Evolutionary conservation across 2,797 vertebrate species (phyloP), one percentile per base, ranked within the genome.

Genomic region (Denticeps clupeoides): DNA sequence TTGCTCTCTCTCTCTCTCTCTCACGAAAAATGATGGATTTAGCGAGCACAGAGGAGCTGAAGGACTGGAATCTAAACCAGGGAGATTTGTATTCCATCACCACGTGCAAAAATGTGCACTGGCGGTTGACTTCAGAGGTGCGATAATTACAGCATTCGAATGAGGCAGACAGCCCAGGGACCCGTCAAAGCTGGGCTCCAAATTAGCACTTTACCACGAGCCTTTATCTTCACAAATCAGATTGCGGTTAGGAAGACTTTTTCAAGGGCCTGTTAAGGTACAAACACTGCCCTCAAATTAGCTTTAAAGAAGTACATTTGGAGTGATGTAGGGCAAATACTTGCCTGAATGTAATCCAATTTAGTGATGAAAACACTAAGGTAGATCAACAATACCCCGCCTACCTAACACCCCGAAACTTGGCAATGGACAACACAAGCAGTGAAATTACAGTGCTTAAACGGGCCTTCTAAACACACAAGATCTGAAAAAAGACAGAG

Each of bases 21-120:
- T 41, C 26, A 11, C 19, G 27, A 51, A 63, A 67, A 63, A 68
- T 58, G 47, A 63, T 56, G 53, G 41, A 63, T 62, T 62, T 63
- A 47, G 49, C 23, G 26, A 51, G 48, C 32, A 48, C 38, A 51
- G 4, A 45, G 32, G 23, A 28, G 48, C 48, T 28, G 31, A 50
- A 53, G 46, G 24, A 47, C 52, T 55, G 49, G 44, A 61, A 56
- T 56, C 27, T 23, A 38, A 58, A 49, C 40, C 3, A 4, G 25
- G 48, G 32, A 53, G 48, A 61, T 59, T 49, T 55, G 53, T 68
- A 63, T 60, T 60, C 47, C 6, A 24, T 22, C 35, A 33, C 42
- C 31, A 28, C 12, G 24, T 42, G 33, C 40, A 16, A 48, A 19
- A 25, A 40, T 45, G 15, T 31, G 26, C 43, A 28, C 16, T 16